Evolutionary conservation across 2,797 vertebrate genomes (phyloP).

Genomic region (Forpus xanthops): DNA sequence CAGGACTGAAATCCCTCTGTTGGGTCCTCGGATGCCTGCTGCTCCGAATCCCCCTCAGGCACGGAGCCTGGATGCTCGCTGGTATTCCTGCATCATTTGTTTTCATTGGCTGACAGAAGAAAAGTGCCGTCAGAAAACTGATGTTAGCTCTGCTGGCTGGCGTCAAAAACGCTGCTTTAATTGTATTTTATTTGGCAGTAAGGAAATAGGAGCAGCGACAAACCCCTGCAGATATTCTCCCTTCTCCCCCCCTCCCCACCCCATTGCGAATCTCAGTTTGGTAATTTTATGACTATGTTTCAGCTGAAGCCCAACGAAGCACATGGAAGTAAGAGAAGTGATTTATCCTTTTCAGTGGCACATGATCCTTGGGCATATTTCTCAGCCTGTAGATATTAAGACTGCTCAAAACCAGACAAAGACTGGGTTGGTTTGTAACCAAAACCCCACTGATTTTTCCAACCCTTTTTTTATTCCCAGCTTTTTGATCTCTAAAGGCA

Average conservation of each 20-base stretch:
- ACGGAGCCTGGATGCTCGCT: slow-evolving; percentile 13
- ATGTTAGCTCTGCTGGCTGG: slow-evolving; percentile 8
- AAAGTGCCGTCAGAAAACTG: slow-evolving; percentile 36
- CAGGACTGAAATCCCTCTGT: slow-evolving; percentile 22
- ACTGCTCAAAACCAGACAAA: background rate
- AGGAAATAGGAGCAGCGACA: slow-evolving; percentile 26
- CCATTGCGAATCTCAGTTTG: slow-evolving; percentile 44
- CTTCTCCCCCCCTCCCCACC: background rate
- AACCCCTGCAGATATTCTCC: slow-evolving; percentile 12
- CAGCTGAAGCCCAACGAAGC: slow-evolving; percentile 1
- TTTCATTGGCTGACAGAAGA: slow-evolving; percentile 46
- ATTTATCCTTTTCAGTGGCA: slow-evolving; percentile 1
- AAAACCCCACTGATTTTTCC: background rate
- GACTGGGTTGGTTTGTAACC: background rate
- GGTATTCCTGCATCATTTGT: slow-evolving; percentile 23
- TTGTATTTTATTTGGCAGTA: slow-evolving; percentile 57
- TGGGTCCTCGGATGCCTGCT: background rate
- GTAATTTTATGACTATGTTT: slow-evolving; percentile 38
- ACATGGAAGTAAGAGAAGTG: background rate
- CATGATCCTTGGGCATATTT: background rate
- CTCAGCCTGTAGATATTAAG: background rate
- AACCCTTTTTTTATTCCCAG: background rate
- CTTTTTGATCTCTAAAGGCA: background rate
- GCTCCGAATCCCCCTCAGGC: slow-evolving; percentile 34
- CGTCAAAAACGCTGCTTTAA: slow-evolving; percentile 46